Evolutionary conservation across 2,888 invertebrate species (phyloP).

Genomic region (Crocallis elinguaria): DNA sequence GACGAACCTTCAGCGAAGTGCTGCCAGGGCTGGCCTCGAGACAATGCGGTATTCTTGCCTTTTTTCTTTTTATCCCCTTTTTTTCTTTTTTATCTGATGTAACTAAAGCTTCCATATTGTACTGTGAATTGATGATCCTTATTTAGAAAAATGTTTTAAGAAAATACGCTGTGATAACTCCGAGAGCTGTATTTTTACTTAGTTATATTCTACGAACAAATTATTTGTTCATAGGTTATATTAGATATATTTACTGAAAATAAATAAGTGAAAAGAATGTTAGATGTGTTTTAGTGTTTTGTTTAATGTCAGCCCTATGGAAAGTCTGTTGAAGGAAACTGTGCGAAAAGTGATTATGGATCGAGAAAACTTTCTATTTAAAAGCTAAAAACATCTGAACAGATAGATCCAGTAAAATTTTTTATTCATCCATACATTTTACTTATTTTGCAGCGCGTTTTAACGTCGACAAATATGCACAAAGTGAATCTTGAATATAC

Average conservation of each 20-base stretch:
- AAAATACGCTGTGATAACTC: neutral
- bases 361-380: slow-evolving; percentile 69
- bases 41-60: slow-evolving; percentile 33
- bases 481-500: neutral
- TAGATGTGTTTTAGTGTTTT: neutral
- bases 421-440: neutral
- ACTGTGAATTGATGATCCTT: slow-evolving; percentile 4
- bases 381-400: slow-evolving; percentile 50
- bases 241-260: neutral
- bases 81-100: slow-evolving; percentile 16
- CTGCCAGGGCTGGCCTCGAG: slow-evolving; percentile 63
- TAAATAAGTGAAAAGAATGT: neutral
- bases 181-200: neutral
- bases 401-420: neutral
- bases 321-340: slow-evolving; percentile 72
- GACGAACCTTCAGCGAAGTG: slow-evolving; percentile 75
- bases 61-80: slow-evolving; percentile 17
- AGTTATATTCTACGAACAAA: no score
- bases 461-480: neutral
- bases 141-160: slow-evolving; percentile 1
- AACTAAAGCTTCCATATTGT: neutral
- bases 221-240: neutral
- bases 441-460: neutral
- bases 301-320: slow-evolving; percentile 56
- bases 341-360: slow-evolving; percentile 76